Percentiles rank a stretch among this genome's conserved stretches.
Conservation (phyloP, 2,888 invertebrate species). For the Bruchidius siliquastri region DNA sequence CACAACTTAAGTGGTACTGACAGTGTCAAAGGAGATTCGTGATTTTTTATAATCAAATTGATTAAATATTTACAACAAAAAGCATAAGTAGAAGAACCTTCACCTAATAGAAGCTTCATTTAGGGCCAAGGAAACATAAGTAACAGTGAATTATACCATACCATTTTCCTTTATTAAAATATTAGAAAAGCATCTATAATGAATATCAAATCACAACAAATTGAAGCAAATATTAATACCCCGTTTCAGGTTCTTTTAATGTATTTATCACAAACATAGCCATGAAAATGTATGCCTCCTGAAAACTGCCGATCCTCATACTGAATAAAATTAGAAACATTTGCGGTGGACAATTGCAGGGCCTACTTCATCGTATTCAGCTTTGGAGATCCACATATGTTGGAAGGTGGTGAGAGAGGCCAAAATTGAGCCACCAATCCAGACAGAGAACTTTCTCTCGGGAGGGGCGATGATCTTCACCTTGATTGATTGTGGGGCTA, state of each 20-base stretch:
- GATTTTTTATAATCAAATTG: too few relatives aligned
- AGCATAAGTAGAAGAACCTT: too few relatives aligned
- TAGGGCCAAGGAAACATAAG: too few relatives aligned
- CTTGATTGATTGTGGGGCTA: slow-evolving; percentile 86
- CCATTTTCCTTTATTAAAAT: background rate
- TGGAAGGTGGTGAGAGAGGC: slow-evolving; percentile 87
- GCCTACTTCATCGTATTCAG: slow-evolving; percentile 94
- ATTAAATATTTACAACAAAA: too few relatives aligned
- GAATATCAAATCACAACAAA: background rate
- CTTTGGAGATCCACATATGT: slow-evolving; percentile 95
- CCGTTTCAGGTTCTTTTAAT: too few relatives aligned
- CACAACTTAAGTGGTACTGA: too few relatives aligned
- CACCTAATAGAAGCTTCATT: too few relatives aligned
- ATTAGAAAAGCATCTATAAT: background rate
- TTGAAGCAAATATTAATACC: too few relatives aligned
- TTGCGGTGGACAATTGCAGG: slow-evolving; percentile 95
- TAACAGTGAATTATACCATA: background rate
- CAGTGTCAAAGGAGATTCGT: too few relatives aligned
- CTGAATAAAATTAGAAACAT: slow-evolving; percentile 78
- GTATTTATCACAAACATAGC: too few relatives aligned
- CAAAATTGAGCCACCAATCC: slow-evolving; percentile 97
- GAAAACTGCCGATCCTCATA: too few relatives aligned
- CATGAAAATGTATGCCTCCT: too few relatives aligned
- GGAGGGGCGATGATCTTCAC: slow-evolving; percentile 94
- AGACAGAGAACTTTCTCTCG: slow-evolving; percentile 95